phyloP scores from a whole-genome alignment of 1,140 invertebrate genomes.

The Parasteatoda tepidariorum region DNA sequence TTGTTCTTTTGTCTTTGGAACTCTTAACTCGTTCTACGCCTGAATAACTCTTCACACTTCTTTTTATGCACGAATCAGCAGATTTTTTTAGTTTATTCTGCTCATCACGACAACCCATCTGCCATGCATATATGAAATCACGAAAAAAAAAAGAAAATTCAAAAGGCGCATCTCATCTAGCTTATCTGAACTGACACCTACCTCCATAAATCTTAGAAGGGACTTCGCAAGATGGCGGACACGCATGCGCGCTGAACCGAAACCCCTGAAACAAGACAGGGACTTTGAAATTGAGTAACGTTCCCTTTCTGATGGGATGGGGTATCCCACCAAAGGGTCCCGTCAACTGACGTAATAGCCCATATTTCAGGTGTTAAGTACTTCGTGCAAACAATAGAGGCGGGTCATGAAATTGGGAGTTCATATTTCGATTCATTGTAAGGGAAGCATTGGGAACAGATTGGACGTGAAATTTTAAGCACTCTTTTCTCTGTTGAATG shows the following conservation, averaged over 20 bases:
- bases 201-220: conserved; percentile 30
- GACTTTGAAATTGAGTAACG: background rate
- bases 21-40: background rate
- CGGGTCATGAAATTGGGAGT: background rate
- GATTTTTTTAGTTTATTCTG: background rate
- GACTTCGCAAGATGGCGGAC: conserved; percentile 12
- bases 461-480: conserved; percentile 48
- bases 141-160: background rate
- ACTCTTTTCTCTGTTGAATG: background rate
- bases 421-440: conserved; percentile 4
- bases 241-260: conserved; percentile 1
- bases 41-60: background rate
- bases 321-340: conserved; percentile 1
- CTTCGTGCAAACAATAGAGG: conserved; percentile 31
- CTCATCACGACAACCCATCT: conserved; percentile 13
- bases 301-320: conserved; percentile 13
- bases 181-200: conserved; percentile 3
- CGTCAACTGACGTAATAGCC: conserved; percentile 45
- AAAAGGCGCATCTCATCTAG: conserved; percentile 16
- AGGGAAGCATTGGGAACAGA: background rate
- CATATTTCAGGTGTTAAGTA: conserved; percentile 53
- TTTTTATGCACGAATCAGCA: background rate
- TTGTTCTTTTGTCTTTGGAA: background rate
- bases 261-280: background rate
- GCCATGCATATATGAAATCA: background rate